Evolutionary conservation across 1,140 invertebrate species (phyloP).

Genomic region (Papilio glaucus): DNA sequence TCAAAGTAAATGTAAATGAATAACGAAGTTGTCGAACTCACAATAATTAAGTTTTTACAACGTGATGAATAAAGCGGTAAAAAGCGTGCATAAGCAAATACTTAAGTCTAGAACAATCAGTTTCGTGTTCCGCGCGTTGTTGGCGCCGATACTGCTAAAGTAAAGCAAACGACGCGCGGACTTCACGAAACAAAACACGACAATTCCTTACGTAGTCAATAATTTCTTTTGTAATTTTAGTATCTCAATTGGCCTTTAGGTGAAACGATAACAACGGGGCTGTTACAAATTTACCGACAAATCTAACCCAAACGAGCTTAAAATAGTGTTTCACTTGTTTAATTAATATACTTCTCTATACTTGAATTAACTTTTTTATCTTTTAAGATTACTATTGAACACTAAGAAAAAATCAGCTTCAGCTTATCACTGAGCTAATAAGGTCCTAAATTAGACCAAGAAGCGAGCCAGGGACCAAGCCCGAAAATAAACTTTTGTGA

Average conservation of each 20-base stretch:
- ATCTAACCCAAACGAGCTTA: neutral
- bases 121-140: conserved; percentile 5
- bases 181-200: neutral
- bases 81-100: conserved; percentile 23
- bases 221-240: neutral
- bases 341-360: neutral
- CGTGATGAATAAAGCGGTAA: conserved; percentile 12
- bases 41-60: conserved; percentile 2
- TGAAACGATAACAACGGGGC: neutral
- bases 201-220: neutral
- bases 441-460: too few species aligned
- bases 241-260: neutral
- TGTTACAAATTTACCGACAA: neutral
- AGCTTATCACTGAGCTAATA: too few species aligned
- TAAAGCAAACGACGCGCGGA: conserved; percentile 1
- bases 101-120: conserved; percentile 17
- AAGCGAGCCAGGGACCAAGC: too few species aligned
- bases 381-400: too few species aligned
- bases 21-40: neutral
- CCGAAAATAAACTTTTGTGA: too few species aligned
- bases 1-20: neutral
- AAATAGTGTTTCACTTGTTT: neutral
- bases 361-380: too few species aligned
- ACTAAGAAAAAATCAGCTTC: too few species aligned
- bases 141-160: neutral